Base-by-base conservation (phyloP, 2,888 invertebrate genomes). In the Drosophila subsilvestris region DNA sequence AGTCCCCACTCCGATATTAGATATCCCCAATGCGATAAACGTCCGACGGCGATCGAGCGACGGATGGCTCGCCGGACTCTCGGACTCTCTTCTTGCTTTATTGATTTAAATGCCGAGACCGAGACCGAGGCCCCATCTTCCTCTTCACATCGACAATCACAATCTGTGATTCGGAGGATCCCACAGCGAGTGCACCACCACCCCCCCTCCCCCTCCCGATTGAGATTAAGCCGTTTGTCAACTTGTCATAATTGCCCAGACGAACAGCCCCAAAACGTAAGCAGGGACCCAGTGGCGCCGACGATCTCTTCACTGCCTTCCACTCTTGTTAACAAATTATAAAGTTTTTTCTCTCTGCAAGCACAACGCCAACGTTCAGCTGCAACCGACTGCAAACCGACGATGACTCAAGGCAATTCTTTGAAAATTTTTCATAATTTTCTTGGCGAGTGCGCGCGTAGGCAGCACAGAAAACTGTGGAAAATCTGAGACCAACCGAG, bases 211-310 rank as follows among this genome's bases (percentile, higher is more conserved):
- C 7, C 8, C 27, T 27, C 17, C 78, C 87, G 85, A 89, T 85
- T 89, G 85, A 88, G 85, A 85, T 85, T 85, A 85, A 85, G 85
- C 86, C 88, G 85, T 85, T 85, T 85, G 85, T 87, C 85, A 85
- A 85, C 88, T 85, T 89, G 85, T 85, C 85, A 85, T 85, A 85
- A 85, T 82, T 85, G 83, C 79, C 66, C 37, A 83, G 80, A 75
- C 32, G 32, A 32, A 32, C 32, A 32, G 32, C 32, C 32, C 80
- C 60, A 51, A 63, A 37, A 37, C 37, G 14, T n/a, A 37, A n/a
- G 37, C 37, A 37, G 50, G 57, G 63, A 73, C 68, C 56, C 60
- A 43, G 44, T 68, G 87, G 85, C 81, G 87, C 87, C 81, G 88
- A 3, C 22, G 22, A 66, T 65, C 66, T 88, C 88, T 74, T 77